phyloP scores from a whole-genome alignment of 2,797 vertebrate species.

The Pseudochirops corinnae region DNA sequence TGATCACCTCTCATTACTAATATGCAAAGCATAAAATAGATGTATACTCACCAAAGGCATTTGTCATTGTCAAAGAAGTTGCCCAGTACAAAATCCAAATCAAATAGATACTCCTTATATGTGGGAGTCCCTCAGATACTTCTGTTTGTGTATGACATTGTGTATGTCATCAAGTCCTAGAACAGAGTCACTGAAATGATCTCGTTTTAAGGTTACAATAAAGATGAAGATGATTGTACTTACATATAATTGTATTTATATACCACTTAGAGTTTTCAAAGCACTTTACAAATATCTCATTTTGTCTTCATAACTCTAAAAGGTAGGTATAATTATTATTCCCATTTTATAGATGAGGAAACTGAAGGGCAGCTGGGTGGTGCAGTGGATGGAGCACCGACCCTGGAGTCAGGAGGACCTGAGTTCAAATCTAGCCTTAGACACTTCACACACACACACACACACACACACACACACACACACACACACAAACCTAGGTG shows the following conservation, averaged over 20 bases:
- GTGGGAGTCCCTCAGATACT: not conserved
- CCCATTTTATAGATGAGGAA: not conserved
- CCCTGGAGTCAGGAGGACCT: no score
- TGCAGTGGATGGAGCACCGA: no score
- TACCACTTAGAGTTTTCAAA: not conserved
- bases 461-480: no score
- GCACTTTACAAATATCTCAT: not conserved
- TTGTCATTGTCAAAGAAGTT: not conserved
- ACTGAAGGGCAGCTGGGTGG: no score
- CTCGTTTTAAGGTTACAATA: not conserved
- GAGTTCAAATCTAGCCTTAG: no score
- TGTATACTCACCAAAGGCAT: not conserved
- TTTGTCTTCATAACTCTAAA: not conserved
- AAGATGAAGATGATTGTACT: not conserved
- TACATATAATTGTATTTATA: not conserved
- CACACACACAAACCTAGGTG: no score
- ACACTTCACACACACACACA: no score
- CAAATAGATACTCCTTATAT: not conserved
- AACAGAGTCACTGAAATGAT: not conserved
- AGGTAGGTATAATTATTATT: not conserved
- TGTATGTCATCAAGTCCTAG: not conserved
- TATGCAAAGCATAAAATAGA: not conserved
- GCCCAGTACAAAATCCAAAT: not conserved
- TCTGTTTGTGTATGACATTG: not conserved
- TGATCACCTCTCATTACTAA: not conserved